Evolutionary conservation across 2,113 vertebrate genomes (phyloP).

Genomic region (Diadophis punctatus): DNA sequence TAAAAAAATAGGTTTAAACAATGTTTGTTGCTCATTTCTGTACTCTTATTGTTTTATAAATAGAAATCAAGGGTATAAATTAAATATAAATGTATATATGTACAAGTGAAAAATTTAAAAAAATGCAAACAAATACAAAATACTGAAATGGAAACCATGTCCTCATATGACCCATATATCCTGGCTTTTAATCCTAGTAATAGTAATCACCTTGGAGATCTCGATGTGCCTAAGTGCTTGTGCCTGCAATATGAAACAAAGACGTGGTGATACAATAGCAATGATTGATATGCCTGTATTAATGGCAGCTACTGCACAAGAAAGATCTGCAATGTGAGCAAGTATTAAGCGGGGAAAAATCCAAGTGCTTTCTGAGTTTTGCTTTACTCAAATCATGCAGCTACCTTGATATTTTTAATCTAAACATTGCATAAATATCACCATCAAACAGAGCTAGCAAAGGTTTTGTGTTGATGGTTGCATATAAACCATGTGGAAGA

Average conservation of each 20-base stretch:
- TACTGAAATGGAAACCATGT: background rate
- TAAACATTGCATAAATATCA: background rate
- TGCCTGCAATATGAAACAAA: background rate
- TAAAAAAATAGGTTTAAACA: background rate
- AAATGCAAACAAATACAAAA: background rate
- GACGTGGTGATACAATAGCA: background rate
- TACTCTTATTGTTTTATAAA: background rate
- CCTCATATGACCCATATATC: background rate
- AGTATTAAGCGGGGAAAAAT: background rate
- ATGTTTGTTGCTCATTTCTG: background rate
- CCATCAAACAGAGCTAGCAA: background rate
- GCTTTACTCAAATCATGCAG: background rate
- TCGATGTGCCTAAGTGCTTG: background rate
- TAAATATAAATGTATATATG: background rate
- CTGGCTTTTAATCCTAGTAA: background rate
- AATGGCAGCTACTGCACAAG: background rate
- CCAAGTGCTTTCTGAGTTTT: background rate
- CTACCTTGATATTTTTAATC: background rate
- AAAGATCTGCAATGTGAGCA: background rate
- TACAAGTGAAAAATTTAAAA: background rate
- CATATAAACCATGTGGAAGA: background rate
- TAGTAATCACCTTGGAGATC: background rate
- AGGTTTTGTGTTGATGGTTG: background rate
- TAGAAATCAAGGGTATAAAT: background rate
- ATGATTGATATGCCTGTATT: background rate